A percentile compares a stretch with the other conserved stretches of the same genome.
phyloP scores from a whole-genome alignment of 1,140 invertebrate genomes.

The Calephelis nemesis region DNA sequence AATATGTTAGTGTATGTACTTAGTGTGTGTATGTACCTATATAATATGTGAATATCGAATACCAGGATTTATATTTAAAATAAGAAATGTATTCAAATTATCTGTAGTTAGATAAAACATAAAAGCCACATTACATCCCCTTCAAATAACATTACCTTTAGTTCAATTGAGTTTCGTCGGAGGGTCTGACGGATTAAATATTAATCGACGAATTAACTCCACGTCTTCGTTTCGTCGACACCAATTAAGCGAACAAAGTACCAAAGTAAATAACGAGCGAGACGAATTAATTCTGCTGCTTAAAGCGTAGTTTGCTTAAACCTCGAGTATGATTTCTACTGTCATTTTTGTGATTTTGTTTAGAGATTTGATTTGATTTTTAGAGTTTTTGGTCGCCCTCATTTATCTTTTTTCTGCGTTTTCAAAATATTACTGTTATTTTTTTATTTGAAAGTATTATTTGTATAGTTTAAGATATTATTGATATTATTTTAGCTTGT shows the following conservation, averaged over 20 bases:
- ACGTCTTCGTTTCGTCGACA: constrained; percentile 54
- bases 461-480: no score
- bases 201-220: constrained; percentile 71
- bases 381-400: no score
- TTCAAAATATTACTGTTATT: no score
- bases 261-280: constrained; percentile 63
- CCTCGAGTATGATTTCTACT: constrained; percentile 18
- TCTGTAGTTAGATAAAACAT: constrained; percentile 8
- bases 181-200: constrained; percentile 56
- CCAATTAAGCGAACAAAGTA: constrained; percentile 74
- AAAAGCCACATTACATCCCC: constrained; percentile 16
- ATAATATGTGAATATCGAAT: no score
- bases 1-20: no score
- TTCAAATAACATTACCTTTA: constrained; percentile 12
- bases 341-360: background rate
- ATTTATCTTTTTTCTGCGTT: no score
- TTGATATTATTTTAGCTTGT: no score
- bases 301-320: constrained; percentile 55
- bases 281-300: constrained; percentile 64
- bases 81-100: background rate
- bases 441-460: no score
- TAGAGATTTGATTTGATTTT: no score
- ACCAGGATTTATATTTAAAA: background rate
- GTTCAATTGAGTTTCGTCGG: constrained; percentile 18
- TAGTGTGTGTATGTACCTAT: no score